Conservation (phyloP, 2,797 vertebrate genomes). For the Todus mexicanus region DNA sequence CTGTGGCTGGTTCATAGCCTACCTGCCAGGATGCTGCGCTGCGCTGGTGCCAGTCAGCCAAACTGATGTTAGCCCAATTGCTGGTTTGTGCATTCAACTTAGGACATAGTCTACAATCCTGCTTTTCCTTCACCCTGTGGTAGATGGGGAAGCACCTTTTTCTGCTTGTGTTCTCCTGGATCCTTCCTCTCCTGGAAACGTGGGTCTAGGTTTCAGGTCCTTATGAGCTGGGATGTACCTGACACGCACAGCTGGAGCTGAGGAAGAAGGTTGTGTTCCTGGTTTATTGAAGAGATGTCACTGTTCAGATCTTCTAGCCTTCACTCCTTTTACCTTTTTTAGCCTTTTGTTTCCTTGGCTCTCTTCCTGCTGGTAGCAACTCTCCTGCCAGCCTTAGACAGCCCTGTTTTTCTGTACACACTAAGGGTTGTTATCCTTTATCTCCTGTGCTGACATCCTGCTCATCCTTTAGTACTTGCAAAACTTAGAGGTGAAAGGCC, state of each 20-base stretch:
- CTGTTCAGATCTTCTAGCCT: background rate
- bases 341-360: background rate
- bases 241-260: background rate
- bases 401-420: background rate
- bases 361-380: background rate
- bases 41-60: background rate
- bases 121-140: background rate
- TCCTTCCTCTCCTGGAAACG: background rate
- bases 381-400: background rate
- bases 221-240: background rate
- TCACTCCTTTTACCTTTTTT: background rate
- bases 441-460: background rate
- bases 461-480: background rate
- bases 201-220: background rate
- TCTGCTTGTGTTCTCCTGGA: background rate
- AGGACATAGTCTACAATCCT: background rate
- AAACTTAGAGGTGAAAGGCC: background rate
- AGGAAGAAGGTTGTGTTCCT: background rate
- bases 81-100: background rate
- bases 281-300: background rate
- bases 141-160: background rate
- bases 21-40: background rate
- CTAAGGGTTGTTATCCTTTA: background rate
- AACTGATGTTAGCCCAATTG: background rate
- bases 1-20: background rate